Percentiles rank a stretch among this genome's conserved stretches.
Conservation (phyloP, 2,888 invertebrate species). For the Scrobipalpa costella region DNA sequence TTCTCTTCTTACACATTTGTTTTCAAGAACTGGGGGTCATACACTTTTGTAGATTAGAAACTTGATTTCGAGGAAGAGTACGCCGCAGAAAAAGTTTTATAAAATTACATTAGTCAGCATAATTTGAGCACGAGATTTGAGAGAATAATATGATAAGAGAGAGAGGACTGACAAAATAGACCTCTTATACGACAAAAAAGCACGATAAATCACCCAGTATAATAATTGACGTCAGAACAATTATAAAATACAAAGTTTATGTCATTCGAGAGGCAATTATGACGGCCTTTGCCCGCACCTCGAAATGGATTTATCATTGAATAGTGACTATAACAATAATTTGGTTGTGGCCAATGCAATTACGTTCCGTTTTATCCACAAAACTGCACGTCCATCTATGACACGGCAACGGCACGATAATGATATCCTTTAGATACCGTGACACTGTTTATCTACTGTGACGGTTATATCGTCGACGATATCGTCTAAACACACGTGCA, state of each 20-base stretch:
- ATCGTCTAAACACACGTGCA: no score
- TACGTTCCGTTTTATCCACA: slow-evolving; percentile 66
- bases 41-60: not conserved
- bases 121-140: no score
- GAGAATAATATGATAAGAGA: no score
- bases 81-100: not conserved
- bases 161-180: no score
- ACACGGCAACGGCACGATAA: no score
- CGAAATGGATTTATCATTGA: slow-evolving; percentile 71
- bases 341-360: slow-evolving; percentile 77
- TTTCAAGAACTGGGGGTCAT: slow-evolving; percentile 10
- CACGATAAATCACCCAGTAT: not conserved
- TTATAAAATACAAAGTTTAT: slow-evolving; percentile 24
- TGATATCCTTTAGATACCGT: no score
- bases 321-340: slow-evolving; percentile 75
- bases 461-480: no score
- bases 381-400: no score
- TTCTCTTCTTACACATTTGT: slow-evolving; percentile 31
- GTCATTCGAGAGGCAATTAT: slow-evolving; percentile 38
- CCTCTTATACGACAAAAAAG: not conserved
- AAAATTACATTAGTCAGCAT: not conserved
- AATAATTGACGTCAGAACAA: slow-evolving; percentile 22
- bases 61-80: not conserved
- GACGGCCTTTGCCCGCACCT: slow-evolving; percentile 63
- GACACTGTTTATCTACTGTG: no score